Conservation (phyloP, 2,888 invertebrate species). For the Tyria jacobaeae region DNA sequence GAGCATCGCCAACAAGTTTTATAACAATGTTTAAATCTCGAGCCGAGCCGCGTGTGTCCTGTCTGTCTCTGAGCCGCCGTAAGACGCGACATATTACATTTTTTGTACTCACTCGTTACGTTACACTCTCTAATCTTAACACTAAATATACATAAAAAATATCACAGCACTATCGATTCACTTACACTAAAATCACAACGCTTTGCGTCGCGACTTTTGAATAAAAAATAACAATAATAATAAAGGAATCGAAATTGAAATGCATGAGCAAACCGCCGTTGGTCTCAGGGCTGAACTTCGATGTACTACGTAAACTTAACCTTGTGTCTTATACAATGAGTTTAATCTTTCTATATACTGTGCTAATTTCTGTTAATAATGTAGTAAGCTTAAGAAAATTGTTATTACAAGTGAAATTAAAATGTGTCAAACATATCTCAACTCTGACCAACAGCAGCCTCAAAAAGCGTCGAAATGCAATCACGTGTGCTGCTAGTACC, state of each 20-base stretch:
- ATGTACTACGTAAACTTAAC: not conserved
- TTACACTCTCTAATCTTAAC: conserved; percentile 76
- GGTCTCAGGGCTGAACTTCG: conserved; percentile 31
- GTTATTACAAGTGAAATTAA: not conserved
- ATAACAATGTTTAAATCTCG: not conserved
- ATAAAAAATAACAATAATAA: conserved; percentile 64
- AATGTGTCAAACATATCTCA: not conserved
- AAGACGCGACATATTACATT: conserved; percentile 67
- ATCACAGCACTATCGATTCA: conserved; percentile 87
- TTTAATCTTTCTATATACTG: not conserved
- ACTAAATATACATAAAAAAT: conserved; percentile 85
- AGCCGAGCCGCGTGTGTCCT: conserved; percentile 36
- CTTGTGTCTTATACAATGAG: not conserved
- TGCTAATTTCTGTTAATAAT: not conserved
- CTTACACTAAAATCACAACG: conserved; percentile 81
- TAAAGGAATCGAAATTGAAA: conserved; percentile 82
- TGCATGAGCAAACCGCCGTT: conserved; percentile 69
- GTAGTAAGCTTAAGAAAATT: not conserved
- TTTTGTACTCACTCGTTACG: conserved; percentile 80
- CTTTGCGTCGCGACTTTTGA: conserved; percentile 74
- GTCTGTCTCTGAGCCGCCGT: conserved; percentile 32
- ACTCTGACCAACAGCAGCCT: conserved; percentile 54
- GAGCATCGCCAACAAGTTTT: not conserved
- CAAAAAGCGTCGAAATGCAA: conserved; percentile 70
- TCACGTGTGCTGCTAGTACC: conserved; percentile 71